Base-by-base conservation (phyloP, 1,140 invertebrate species). In the Spodoptera litura region DNA sequence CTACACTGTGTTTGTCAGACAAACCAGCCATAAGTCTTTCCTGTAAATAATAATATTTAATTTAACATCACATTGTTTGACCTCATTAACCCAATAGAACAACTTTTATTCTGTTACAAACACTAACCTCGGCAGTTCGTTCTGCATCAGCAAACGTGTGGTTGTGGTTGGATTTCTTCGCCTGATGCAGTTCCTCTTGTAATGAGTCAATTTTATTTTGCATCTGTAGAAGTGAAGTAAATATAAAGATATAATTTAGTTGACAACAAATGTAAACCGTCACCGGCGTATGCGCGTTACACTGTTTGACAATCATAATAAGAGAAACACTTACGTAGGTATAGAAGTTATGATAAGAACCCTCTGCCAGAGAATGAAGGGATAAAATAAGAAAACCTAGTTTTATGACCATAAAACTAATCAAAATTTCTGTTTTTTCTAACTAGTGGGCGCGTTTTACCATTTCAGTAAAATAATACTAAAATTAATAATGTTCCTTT, bases 141-240 rank as follows among this genome's bases (percentile, higher is more conserved):
- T 93, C 92, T 11, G 91, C 79, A 66, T 93, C 92, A 15, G 90
- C 91, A 72, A 93, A 93, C 61, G 86, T 93, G 73, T 88, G 85
- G 64, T 85, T 91, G 83, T 89, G 87, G 68, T 85, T 87, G 10
- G 81, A 79, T 13, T 83, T 68, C 51, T 89, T 87, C 51, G 87
- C 79, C 55, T 89, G 83, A 81, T 86, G 80, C 35, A 93, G 76
- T 72, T 92, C 90, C 5, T 78, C 83, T 78, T 92, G 83, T 3
- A 92, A 78, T 8, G 84, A 62, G 68, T 93, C 92, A 35, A 91
- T 92, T 85, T 92, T 93, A 20, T 87, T 89, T 82, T 93, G 91
- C 92, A 93, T 92, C 91, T 93, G 83, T 70, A 81, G 38, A 71
- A 31, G 75, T 11, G 77, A 25, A 80, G 51, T 25, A 0, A 72